Conservation (phyloP, 2,113 vertebrate species). For the Neotragus pygmaeus region DNA sequence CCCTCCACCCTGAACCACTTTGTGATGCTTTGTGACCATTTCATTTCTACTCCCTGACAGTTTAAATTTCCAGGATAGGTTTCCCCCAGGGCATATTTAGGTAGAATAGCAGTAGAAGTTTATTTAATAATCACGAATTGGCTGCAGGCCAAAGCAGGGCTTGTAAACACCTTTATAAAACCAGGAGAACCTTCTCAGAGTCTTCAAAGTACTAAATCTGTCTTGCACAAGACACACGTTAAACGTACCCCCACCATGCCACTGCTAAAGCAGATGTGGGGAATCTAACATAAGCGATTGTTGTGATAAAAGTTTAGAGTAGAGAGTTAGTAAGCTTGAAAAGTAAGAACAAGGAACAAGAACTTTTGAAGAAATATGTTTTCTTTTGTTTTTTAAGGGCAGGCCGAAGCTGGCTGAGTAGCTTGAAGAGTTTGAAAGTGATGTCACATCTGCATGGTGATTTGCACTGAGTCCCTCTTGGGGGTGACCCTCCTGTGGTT, state of each 20-base stretch:
- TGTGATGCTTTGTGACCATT: not conserved
- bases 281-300: not conserved
- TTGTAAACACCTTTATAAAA: not conserved
- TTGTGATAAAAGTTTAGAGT: not conserved
- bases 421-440: not conserved
- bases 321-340: not conserved
- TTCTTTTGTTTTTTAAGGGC: not conserved
- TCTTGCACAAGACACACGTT: not conserved
- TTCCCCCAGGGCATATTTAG: not conserved
- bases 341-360: not conserved
- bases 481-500: not conserved
- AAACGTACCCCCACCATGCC: not conserved
- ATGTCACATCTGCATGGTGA: not conserved
- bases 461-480: not conserved
- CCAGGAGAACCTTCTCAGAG: not conserved
- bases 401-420: not conserved
- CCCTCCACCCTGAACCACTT: not conserved
- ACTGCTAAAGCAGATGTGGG: not conserved
- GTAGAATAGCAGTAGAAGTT: not conserved
- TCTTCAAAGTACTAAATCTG: not conserved
- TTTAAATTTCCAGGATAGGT: not conserved
- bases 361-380: not conserved
- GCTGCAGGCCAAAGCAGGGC: not conserved
- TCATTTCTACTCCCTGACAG: not conserved
- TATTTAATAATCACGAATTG: not conserved